These are phyloP conservation scores for Oreotrochilus melanogaster DNA, from an alignment of 2,113 vertebrate genomes.

Conservation along the genomic window DNA sequence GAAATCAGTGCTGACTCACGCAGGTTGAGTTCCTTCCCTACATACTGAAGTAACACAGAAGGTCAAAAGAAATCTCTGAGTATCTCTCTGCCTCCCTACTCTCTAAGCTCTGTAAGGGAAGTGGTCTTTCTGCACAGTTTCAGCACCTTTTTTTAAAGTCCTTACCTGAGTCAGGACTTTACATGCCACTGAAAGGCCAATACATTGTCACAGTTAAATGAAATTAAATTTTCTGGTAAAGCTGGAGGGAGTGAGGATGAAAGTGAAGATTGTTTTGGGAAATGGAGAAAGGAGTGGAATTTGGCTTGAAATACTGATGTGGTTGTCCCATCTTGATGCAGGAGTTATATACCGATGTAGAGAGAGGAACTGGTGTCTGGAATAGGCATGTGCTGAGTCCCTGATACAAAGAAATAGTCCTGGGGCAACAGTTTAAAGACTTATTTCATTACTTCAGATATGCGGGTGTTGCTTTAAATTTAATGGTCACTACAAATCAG, in stretches of 20 bases:
- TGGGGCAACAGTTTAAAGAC: conserved; percentile 1
- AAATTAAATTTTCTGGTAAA: not conserved
- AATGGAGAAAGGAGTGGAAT: not conserved
- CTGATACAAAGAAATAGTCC: not conserved
- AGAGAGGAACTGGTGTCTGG: not conserved
- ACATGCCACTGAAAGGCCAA: not conserved
- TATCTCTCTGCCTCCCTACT: not conserved
- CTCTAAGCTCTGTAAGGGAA: not conserved
- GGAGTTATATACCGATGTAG: not conserved
- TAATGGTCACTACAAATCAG: conserved; percentile 47
- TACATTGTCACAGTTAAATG: not conserved
- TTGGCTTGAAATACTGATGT: not conserved
- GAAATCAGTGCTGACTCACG: not conserved
- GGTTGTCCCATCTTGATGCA: not conserved
- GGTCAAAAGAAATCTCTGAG: not conserved
- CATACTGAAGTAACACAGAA: not conserved
- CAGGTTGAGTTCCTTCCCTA: not conserved
- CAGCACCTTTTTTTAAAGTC: not conserved
- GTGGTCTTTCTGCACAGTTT: not conserved
- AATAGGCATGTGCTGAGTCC: not conserved
- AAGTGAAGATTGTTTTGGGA: not conserved
- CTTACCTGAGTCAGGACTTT: not conserved
- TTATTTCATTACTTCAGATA: not conserved
- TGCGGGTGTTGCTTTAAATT: conserved; percentile 19
- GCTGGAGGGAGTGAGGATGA: not conserved